phyloP scores from a whole-genome alignment of 1,140 invertebrate genomes.

The Physella acuta region DNA sequence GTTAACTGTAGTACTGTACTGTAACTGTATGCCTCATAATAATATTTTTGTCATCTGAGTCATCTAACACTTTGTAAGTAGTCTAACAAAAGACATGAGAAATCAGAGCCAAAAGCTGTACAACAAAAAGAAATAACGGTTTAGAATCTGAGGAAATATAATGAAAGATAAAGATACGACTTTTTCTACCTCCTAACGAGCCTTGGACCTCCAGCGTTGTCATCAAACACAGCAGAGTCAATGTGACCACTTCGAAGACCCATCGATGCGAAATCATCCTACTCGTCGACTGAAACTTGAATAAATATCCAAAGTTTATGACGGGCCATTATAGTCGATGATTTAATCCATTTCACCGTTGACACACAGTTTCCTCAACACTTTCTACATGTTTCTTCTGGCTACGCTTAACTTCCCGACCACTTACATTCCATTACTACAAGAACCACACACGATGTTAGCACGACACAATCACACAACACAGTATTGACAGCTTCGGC shows the following conservation, averaged over 20 bases:
- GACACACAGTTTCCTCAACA: no score
- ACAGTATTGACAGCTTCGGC: not conserved
- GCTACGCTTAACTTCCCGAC: not conserved
- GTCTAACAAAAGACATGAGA: no score
- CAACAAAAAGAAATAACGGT: no score
- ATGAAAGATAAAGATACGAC: no score
- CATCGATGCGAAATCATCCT: constrained; percentile 8
- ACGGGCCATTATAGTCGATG: not conserved
- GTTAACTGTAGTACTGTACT: no score
- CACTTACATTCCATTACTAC: not conserved
- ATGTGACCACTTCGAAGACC: not conserved
- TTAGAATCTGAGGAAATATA: no score
- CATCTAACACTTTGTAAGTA: no score
- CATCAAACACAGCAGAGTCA: constrained; percentile 11
- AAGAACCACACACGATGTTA: not conserved
- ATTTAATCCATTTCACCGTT: not conserved
- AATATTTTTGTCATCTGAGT: no score
- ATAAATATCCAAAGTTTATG: not conserved
- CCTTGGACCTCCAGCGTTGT: constrained; percentile 20
- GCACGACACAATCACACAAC: not conserved
- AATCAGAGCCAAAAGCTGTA: no score
- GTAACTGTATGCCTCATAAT: no score
- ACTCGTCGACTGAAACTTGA: no score
- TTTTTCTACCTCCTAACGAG: not conserved
- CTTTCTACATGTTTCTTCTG: not conserved